Percentiles rank a stretch among this genome's conserved stretches.
Evolutionary conservation across 92 coral and sea anemone genomes (phyloP).

Genomic region (Umimayanthus kanabou): DNA sequence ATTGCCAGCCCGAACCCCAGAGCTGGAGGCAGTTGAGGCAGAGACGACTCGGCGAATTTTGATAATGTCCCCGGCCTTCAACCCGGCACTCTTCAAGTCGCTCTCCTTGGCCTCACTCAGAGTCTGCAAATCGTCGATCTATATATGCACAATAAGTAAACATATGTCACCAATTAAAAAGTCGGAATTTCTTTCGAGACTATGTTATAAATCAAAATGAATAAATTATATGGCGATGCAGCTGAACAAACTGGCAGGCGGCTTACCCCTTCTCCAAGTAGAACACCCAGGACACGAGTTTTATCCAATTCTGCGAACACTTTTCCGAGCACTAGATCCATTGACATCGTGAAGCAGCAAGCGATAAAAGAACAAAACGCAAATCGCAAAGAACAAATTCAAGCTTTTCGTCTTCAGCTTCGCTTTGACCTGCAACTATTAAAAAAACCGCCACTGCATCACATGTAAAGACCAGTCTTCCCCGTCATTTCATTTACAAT

Average conservation of each 20-base stretch:
- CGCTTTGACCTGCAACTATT: no score
- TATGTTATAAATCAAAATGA: neutral
- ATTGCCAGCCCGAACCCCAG: no score
- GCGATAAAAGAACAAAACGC: neutral
- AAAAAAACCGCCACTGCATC: no score
- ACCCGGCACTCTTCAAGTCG: constrained; percentile 45
- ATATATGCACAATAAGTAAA: neutral
- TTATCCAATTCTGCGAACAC: neutral
- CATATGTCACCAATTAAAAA: no score
- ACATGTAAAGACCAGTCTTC: no score
- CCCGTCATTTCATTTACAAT: no score
- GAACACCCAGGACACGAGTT: constrained; percentile 13
- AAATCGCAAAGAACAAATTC: no score
- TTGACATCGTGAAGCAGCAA: neutral
- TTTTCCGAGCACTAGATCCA: neutral
- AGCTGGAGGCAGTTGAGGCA: no score
- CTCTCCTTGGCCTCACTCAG: constrained; percentile 25
- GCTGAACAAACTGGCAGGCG: neutral
- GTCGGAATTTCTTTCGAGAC: neutral
- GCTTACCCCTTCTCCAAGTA: constrained; percentile 52
- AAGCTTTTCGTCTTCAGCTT: no score
- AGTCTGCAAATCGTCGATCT: constrained; percentile 49
- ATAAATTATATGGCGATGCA: neutral
- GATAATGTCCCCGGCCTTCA: constrained; percentile 42
- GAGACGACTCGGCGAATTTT: constrained; percentile 30